phyloP scores from a whole-genome alignment of 1,140 invertebrate species.

The Bombyx mandarina region DNA sequence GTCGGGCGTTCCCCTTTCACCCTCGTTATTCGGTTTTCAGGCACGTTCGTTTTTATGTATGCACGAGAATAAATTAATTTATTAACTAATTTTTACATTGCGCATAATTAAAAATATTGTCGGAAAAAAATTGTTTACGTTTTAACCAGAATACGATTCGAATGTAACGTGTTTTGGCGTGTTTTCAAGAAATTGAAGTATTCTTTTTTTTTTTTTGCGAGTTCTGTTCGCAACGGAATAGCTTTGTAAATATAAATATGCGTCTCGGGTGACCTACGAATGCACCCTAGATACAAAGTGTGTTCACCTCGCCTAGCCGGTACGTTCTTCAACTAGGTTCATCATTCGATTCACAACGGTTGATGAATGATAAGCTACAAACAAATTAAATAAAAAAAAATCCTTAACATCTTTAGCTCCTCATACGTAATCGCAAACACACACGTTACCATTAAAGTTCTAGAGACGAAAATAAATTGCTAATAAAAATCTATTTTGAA shows the following conservation, averaged over 20 bases:
- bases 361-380: slow-evolving; percentile 13
- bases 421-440: not conserved
- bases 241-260: slow-evolving; percentile 7
- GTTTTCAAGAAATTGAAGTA: slow-evolving; percentile 8
- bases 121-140: too few relatives aligned
- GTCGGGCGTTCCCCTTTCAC: not conserved
- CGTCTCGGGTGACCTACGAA: slow-evolving; percentile 16
- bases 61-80: too few relatives aligned
- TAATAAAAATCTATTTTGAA: not conserved
- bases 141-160: too few relatives aligned
- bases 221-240: not conserved
- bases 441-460: not conserved
- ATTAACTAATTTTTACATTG: too few relatives aligned
- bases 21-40: too few relatives aligned
- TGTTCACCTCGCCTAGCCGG: slow-evolving; percentile 29
- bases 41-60: too few relatives aligned
- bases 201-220: slow-evolving; percentile 4
- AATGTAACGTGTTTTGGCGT: slow-evolving; percentile 1
- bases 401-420: too few relatives aligned
- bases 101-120: too few relatives aligned
- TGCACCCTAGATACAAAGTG: slow-evolving; percentile 36
- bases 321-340: slow-evolving; percentile 30
- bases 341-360: slow-evolving; percentile 28
- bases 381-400: not conserved
- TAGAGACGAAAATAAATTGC: not conserved